Evolutionary conservation across 2,113 vertebrate species (phyloP).

Genomic region (Microtus richardsoni): DNA sequence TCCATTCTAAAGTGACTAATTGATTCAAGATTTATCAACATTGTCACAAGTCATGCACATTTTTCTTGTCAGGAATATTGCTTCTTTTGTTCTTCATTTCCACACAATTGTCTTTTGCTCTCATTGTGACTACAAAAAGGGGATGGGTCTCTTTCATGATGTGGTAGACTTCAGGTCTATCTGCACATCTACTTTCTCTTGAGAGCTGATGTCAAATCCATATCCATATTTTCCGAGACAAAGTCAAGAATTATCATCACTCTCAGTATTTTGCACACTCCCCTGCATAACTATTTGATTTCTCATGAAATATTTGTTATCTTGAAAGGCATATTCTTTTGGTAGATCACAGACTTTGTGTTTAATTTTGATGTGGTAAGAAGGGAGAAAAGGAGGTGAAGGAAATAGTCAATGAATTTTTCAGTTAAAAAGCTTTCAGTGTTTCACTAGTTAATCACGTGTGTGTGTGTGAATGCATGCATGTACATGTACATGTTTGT

Average conservation of each 20-base stretch:
- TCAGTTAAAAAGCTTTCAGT: not conserved
- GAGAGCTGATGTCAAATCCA: not conserved
- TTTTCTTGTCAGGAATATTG: not conserved
- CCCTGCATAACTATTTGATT: not conserved
- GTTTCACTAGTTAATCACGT: not conserved
- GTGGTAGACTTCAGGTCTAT: not conserved
- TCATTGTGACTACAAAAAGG: not conserved
- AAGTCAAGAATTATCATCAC: not conserved
- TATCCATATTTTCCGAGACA: not conserved
- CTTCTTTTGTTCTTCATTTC: not conserved
- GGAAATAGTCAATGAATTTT: not conserved
- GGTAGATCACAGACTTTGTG: too few relatives aligned
- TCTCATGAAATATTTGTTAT: not conserved
- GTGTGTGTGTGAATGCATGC: too few relatives aligned
- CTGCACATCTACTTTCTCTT: not conserved
- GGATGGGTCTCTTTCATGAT: not conserved
- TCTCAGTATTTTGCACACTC: too few relatives aligned
- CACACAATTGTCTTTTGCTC: not conserved
- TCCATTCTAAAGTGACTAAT: not conserved
- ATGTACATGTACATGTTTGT: not conserved
- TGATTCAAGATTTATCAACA: not conserved
- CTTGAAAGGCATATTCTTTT: not conserved
- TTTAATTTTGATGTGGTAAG: not conserved
- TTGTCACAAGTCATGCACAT: not conserved
- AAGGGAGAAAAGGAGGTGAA: not conserved